phyloP scores from a whole-genome alignment of 2,797 vertebrate genomes.

The Tenualosa ilisha region DNA sequence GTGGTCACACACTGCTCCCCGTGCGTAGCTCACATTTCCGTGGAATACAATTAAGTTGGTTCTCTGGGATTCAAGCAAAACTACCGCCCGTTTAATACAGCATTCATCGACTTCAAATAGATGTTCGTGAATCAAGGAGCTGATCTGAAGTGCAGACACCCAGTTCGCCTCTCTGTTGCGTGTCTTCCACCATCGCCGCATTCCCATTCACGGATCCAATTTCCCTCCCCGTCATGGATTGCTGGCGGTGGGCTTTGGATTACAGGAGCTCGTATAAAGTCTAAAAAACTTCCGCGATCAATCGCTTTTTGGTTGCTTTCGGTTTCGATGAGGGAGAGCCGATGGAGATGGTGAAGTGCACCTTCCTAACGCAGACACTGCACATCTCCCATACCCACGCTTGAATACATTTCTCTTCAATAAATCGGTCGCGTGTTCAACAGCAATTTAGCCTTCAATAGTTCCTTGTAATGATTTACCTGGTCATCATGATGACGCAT shows the following conservation, averaged over 20 bases:
- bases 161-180: conserved; percentile 44
- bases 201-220: conserved; percentile 53
- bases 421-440: neutral
- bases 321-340: conserved; percentile 52
- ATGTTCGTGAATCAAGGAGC: conserved; percentile 34
- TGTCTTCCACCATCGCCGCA: conserved; percentile 60
- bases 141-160: conserved; percentile 44
- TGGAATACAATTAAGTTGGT: neutral
- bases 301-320: conserved; percentile 64
- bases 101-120: neutral
- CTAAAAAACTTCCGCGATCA: conserved; percentile 63
- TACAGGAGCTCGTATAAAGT: conserved; percentile 68
- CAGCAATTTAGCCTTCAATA: no score
- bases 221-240: conserved; percentile 67
- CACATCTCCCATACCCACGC: neutral
- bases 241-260: conserved; percentile 60
- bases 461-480: neutral
- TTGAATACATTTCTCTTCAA: neutral
- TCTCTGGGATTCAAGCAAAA: neutral
- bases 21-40: conserved; percentile 17
- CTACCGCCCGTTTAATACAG: neutral
- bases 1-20: conserved; percentile 37
- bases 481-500: neutral
- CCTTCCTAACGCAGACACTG: no score
- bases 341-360: neutral